phyloP scores from a whole-genome alignment of 2,888 invertebrate genomes.

The Leptopilina drosophilae region DNA sequence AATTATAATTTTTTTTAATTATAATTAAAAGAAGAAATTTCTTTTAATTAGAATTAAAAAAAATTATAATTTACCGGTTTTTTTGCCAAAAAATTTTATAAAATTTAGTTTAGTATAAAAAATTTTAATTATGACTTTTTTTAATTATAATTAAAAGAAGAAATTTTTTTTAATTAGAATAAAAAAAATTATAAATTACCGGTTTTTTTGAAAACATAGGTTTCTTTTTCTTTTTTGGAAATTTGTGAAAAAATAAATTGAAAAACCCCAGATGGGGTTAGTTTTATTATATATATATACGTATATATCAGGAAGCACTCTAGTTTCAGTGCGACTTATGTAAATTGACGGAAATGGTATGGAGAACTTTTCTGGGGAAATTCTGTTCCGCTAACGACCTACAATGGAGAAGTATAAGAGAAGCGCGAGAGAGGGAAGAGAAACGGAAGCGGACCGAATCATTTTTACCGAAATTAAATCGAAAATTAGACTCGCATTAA shows the following conservation, averaged over 20 bases:
- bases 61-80: no score
- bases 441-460: constrained; percentile 61
- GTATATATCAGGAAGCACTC: constrained; percentile 13
- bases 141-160: no score
- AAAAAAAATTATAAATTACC: no score
- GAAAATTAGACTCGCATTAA: constrained; percentile 75
- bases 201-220: no score
- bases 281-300: background rate
- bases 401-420: constrained; percentile 22
- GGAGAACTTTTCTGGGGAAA: constrained; percentile 40
- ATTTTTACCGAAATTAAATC: constrained; percentile 76
- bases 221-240: no score
- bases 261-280: background rate
- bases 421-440: constrained; percentile 36
- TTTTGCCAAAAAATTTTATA: no score
- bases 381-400: constrained; percentile 38
- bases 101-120: no score
- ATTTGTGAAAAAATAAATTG: background rate
- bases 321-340: constrained; percentile 31
- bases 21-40: no score
- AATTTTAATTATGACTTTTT: no score
- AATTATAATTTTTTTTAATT: no score
- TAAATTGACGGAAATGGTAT: constrained; percentile 32
- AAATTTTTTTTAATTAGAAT: no score
- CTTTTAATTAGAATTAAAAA: no score